Percentiles rank a stretch among this genome's conserved stretches.
Conservation (phyloP, 2,113 vertebrate genomes). For the Tursiops truncatus region DNA sequence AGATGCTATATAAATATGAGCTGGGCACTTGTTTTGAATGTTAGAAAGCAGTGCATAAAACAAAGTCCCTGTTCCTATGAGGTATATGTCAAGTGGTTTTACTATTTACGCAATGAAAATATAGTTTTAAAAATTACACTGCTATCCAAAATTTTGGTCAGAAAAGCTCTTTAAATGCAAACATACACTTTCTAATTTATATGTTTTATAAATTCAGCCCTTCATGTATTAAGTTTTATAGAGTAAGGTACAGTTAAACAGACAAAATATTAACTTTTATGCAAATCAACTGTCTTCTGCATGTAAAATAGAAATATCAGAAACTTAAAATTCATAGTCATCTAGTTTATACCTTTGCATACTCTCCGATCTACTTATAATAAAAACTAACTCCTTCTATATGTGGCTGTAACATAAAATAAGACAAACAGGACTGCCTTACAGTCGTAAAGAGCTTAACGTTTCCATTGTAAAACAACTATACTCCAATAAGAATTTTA, state of each 20-base stretch:
- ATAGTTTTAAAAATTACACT: background rate
- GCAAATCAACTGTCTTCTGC: background rate
- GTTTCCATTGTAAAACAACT: background rate
- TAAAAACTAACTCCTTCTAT: background rate
- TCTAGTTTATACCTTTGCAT: background rate
- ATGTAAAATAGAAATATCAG: background rate
- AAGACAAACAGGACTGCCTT: background rate
- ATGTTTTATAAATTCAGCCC: background rate
- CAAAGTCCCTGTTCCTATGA: background rate
- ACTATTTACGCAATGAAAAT: background rate
- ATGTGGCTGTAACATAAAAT: background rate
- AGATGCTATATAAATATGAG: background rate
- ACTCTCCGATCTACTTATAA: background rate
- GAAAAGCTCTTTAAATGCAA: background rate
- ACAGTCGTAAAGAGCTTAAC: background rate
- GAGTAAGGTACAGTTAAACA: background rate
- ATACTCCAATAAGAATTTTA: no score
- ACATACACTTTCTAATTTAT: background rate
- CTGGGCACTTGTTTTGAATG: background rate
- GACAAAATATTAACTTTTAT: background rate
- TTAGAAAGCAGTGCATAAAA: background rate
- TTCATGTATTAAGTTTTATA: background rate
- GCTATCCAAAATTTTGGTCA: background rate
- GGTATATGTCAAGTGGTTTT: background rate
- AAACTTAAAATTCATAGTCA: background rate